These are phyloP conservation scores for Oscheius sp. DNA, from an alignment of 2,888 invertebrate species.

Conservation along the genomic window DNA sequence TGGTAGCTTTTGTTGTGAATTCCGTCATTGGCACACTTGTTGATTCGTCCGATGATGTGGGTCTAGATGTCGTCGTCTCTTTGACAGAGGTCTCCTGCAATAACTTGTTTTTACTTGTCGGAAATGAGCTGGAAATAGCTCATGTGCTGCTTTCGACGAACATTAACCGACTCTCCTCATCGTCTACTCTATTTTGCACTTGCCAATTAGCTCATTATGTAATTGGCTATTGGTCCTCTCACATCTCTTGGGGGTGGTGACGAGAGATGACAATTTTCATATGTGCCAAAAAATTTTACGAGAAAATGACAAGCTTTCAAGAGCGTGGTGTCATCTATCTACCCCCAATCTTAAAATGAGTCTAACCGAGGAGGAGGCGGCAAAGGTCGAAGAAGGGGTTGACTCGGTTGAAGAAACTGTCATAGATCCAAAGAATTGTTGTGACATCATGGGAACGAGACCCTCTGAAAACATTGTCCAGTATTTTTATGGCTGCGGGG, in stretches of 20 bases:
- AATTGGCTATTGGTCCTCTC: neutral
- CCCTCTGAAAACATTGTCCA: conserved; percentile 22
- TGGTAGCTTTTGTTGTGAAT: conserved; percentile 4
- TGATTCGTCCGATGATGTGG: too few species aligned
- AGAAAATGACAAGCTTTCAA: neutral
- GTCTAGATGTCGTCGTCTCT: neutral
- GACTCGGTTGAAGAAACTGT: neutral
- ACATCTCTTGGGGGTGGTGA: neutral
- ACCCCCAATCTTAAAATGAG: neutral
- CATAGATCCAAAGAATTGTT: conserved; percentile 3
- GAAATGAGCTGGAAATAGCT: conserved; percentile 16
- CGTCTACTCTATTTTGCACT: neutral
- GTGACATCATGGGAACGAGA: conserved; percentile 35
- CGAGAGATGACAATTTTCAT: too few species aligned
- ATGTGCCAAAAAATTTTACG: too few species aligned
- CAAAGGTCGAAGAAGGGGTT: neutral
- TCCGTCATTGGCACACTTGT: neutral
- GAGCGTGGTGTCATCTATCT: neutral
- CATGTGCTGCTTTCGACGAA: conserved; percentile 24
- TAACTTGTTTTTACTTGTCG: neutral
- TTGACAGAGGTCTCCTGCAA: neutral
- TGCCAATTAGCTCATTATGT: conserved; percentile 23
- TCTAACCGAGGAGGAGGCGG: neutral
- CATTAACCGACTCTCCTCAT: neutral
- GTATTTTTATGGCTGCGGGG: conserved; percentile 21